phyloP scores from a whole-genome alignment of 2,888 invertebrate genomes.

The Camptogramma bilineatum region DNA sequence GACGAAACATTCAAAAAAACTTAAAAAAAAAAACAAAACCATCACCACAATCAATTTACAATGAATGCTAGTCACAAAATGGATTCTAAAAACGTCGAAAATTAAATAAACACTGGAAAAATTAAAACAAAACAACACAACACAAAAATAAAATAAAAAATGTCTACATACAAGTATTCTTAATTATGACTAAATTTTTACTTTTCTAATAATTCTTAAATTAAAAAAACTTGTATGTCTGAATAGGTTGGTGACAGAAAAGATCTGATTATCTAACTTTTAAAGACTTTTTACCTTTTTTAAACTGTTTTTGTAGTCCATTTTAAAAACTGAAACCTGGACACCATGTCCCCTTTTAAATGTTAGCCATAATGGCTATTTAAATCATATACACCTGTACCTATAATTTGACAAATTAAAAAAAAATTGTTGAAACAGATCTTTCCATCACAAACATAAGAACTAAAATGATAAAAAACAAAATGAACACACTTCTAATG shows the following conservation, averaged over 20 bases:
- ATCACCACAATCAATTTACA: slow-evolving; percentile 23
- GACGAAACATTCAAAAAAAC: no score
- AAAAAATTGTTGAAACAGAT: neutral
- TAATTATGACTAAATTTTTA: neutral
- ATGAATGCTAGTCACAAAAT: slow-evolving; percentile 20
- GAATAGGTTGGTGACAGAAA: slow-evolving; percentile 34
- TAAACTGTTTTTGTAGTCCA: neutral
- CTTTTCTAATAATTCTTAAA: neutral
- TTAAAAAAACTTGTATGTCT: slow-evolving; percentile 38
- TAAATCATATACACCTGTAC: no score
- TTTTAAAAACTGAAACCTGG: no score
- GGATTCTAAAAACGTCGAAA: slow-evolving; percentile 12
- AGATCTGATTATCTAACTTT: neutral
- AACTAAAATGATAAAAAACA: slow-evolving; percentile 60
- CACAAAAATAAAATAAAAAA: slow-evolving; percentile 8
- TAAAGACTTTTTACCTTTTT: neutral
- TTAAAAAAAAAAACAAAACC: slow-evolving; percentile 15
- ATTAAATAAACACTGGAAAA: neutral
- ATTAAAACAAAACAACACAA: neutral
- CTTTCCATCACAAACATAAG: slow-evolving; percentile 48
- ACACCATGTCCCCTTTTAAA: no score
- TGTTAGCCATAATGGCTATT: no score
- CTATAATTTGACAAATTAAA: neutral
- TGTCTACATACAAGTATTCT: slow-evolving; percentile 21
- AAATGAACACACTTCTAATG: slow-evolving; percentile 82